Evolutionary conservation across 1,140 invertebrate species (phyloP).

Genomic region (Belonocnema kinseyi): DNA sequence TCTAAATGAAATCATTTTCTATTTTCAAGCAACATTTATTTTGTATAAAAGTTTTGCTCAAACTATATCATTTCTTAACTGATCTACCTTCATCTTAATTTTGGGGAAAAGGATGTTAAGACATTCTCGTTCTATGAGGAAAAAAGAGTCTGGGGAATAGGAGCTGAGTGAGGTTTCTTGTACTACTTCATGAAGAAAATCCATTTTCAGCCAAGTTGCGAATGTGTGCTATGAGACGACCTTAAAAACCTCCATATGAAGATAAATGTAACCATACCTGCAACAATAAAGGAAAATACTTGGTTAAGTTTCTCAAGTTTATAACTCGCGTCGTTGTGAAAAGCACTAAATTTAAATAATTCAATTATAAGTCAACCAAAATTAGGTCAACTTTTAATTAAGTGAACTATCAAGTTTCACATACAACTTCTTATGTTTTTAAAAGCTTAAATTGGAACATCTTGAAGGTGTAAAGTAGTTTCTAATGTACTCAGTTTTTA

Average conservation of each 20-base stretch:
- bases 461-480: no score
- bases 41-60: not conserved
- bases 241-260: not conserved
- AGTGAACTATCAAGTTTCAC: no score
- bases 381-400: no score
- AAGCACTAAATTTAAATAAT: no score
- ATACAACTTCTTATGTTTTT: no score
- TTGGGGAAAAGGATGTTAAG: not conserved
- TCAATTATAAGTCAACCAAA: no score
- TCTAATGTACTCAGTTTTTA: no score
- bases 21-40: no score
- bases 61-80: not conserved
- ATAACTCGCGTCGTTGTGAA: no score
- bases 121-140: not conserved
- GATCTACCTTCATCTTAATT: not conserved
- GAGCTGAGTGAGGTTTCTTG: constrained; percentile 4
- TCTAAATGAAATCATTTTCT: no score
- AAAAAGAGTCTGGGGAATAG: not conserved
- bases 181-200: not conserved
- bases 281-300: not conserved
- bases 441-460: no score
- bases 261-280: constrained; percentile 3
- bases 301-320: not conserved
- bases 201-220: not conserved
- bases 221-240: not conserved